These are phyloP conservation scores for Microctonus brassicae DNA, from an alignment of 2,888 invertebrate species.

Conservation along the genomic window DNA sequence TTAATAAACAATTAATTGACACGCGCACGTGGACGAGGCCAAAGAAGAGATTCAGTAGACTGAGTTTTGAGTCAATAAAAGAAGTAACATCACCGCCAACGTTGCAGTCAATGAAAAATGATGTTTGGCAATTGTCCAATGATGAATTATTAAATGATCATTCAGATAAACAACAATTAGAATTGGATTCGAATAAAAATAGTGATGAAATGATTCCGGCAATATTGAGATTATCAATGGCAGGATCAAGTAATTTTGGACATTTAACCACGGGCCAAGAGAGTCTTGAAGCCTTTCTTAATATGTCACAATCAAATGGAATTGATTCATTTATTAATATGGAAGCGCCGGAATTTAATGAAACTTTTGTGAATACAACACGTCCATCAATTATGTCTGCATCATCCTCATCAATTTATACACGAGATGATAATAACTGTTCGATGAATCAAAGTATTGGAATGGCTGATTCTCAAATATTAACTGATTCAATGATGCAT, in stretches of 20 bases:
- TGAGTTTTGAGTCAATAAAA: slow-evolving; percentile 72
- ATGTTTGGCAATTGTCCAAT: slow-evolving; percentile 13
- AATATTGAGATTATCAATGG: slow-evolving; percentile 54
- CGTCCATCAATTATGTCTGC: slow-evolving; percentile 61
- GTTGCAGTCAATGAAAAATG: slow-evolving; percentile 1
- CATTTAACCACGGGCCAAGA: slow-evolving; percentile 51
- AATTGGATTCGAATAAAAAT: slow-evolving; percentile 17
- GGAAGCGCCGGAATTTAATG: slow-evolving; percentile 59
- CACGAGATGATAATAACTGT: slow-evolving; percentile 30
- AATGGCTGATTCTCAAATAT: slow-evolving; percentile 56
- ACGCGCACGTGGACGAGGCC: slow-evolving; percentile 80
- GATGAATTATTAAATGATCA: background rate
- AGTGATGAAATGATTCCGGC: slow-evolving; percentile 51
- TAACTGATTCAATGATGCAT: slow-evolving; percentile 64
- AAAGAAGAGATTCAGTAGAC: slow-evolving; percentile 74
- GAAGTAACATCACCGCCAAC: slow-evolving; percentile 45
- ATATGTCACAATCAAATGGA: slow-evolving; percentile 62
- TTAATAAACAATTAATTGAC: slow-evolving; percentile 71
- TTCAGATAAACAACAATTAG: background rate
- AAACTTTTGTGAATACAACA: slow-evolving; percentile 61
- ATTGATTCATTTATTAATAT: slow-evolving; percentile 64
- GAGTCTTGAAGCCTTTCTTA: slow-evolving; percentile 64
- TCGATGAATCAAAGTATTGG: slow-evolving; percentile 38
- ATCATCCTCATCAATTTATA: slow-evolving; percentile 49
- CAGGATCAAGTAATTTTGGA: slow-evolving; percentile 23